phyloP scores from a whole-genome alignment of 2,888 invertebrate species.

The Amblyjoppa fuscipennis region DNA sequence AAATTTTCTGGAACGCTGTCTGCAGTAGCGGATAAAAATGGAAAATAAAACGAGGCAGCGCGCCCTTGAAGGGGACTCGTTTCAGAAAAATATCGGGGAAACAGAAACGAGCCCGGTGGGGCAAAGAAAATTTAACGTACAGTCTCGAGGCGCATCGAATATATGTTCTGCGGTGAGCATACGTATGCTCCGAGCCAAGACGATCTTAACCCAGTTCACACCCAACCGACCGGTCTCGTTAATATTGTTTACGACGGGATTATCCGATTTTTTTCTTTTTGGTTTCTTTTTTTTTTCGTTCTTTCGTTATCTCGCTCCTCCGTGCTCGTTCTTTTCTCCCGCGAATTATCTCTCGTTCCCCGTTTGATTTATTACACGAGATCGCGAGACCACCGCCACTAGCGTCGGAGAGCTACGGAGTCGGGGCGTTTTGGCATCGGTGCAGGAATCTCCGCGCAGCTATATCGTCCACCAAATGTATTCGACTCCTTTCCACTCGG shows the following conservation, averaged over 20 bases:
- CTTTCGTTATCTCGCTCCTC: conserved; percentile 24
- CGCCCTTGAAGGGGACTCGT: conserved; percentile 14
- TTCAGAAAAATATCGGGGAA: conserved; percentile 4
- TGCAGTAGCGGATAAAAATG: neutral
- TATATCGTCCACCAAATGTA: conserved; percentile 12
- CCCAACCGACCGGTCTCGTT: conserved; percentile 38
- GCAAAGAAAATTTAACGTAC: conserved; percentile 4
- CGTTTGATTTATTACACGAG: conserved; percentile 30
- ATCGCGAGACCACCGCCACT: conserved; percentile 17
- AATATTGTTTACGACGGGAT: conserved; percentile 60
- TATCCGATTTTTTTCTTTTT: conserved; percentile 38
- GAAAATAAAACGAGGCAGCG: neutral
- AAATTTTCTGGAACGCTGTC: neutral
- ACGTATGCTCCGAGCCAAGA: conserved; percentile 30
- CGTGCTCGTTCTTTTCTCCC: conserved; percentile 18
- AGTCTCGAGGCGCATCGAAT: conserved; percentile 7
- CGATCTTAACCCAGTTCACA: conserved; percentile 51
- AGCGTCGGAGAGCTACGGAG: conserved; percentile 12
- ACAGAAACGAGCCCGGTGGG: neutral
- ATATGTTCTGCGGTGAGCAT: neutral
- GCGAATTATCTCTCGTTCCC: conserved; percentile 14
- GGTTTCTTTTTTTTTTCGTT: conserved; percentile 2
- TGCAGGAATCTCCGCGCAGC: neutral
- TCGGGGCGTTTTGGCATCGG: conserved; percentile 14
- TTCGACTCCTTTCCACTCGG: neutral